These are phyloP conservation scores for Sylvia atricapilla DNA, from an alignment of 2,113 vertebrate genomes.

Conservation along the genomic window DNA sequence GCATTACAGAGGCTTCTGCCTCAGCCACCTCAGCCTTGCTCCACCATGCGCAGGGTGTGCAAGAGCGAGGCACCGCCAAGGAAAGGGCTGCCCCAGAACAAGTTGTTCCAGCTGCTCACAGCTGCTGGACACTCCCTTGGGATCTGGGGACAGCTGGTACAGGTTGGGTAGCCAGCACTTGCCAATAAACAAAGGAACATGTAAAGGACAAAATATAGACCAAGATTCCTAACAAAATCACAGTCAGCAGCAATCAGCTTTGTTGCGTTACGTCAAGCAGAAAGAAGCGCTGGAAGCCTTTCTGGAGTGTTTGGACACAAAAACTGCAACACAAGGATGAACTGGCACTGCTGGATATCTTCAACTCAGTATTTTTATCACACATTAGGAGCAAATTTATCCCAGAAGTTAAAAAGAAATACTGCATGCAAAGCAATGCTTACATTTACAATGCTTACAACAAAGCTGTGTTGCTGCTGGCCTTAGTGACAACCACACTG, in stretches of 20 bases:
- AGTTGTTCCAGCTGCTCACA: slow-evolving; percentile 22
- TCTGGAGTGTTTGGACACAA: background rate
- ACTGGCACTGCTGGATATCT: background rate
- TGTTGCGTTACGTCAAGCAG: background rate
- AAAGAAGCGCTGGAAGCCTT: background rate
- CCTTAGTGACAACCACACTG: background rate
- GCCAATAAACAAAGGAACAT: background rate
- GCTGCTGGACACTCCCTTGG: background rate
- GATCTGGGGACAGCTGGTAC: background rate
- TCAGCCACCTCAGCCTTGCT: background rate
- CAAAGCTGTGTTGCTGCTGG: background rate
- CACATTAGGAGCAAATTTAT: background rate
- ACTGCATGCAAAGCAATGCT: background rate
- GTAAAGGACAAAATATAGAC: background rate
- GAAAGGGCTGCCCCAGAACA: background rate
- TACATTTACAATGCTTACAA: too few relatives aligned
- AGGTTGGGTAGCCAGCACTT: background rate
- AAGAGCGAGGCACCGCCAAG: accelerated
- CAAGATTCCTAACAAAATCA: background rate
- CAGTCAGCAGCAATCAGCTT: background rate
- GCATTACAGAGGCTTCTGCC: background rate
- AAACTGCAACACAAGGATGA: background rate
- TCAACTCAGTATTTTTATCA: background rate
- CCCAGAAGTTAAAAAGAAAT: background rate
- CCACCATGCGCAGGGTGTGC: background rate